Base-by-base conservation (phyloP, 2,113 vertebrate species). In the Megatriorchis doriae region DNA sequence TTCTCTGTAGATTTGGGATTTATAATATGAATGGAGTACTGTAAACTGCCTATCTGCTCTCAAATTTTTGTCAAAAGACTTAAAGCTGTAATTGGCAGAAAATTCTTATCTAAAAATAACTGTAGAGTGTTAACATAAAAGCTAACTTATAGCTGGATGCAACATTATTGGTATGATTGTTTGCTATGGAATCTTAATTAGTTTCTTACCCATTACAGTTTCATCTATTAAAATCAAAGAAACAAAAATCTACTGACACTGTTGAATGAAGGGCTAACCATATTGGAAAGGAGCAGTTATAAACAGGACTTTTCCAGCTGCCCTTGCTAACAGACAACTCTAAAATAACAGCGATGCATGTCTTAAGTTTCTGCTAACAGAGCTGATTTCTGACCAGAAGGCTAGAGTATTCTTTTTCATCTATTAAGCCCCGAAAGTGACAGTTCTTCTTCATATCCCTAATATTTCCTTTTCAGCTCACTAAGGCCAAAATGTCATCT, bases 401-500 rank as follows among this genome's bases (percentile, higher is more conserved):
- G 78, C 88, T 94, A 50, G 70, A 94, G 95, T 88, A 93, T 97
- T 94, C 94, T 85, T 97, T 95, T 95, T 88, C 81, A 78, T 93
- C 91, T 92, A 90, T 95, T 93, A 97, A 97, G 89, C 75, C 77
- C 83, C 26, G 6, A 97, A 92, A 97, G 90, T 92, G 95, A 70
- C 73, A 96, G 75, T 95, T 94, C 94, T 97, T 97, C 96, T 93
- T 97, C 95, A 67, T 88, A 95, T 91, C 68, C 95, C 96, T 72
- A 96, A 87, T 96, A 93, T 98, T 98, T 97, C 95, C 94, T 97
- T 97, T 98, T 90, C 91, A 92, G 91, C 87, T 96, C 79, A 84
- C 74, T 67, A 85, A 94, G 96, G 97, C 97, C 97, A 98, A 98
- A 98, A 97, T 98, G 96, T 97, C 97, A 97, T 98, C 92, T 91